phyloP scores from a whole-genome alignment of 2,113 vertebrate species.

The Sporophila hypoxantha region DNA sequence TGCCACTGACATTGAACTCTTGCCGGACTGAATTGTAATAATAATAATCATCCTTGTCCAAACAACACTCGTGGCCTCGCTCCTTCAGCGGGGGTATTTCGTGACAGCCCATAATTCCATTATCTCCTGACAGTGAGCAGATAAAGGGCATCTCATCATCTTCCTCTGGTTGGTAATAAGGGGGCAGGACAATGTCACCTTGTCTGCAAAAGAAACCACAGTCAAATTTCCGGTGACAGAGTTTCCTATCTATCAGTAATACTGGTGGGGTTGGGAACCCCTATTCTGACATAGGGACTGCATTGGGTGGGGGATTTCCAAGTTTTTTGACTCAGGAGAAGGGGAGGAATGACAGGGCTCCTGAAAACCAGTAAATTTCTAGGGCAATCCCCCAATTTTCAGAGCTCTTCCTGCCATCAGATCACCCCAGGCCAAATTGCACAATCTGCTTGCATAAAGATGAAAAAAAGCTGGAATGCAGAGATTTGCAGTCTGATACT shows the following conservation, averaged over 20 bases:
- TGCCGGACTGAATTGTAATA: conserved; percentile 81
- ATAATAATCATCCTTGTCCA: conserved; percentile 87
- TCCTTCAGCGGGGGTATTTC: conserved; percentile 89
- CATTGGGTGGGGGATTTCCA: neutral
- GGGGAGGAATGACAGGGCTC: neutral
- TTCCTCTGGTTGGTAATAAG: conserved; percentile 89
- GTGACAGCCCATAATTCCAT: conserved; percentile 93
- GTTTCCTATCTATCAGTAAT: neutral
- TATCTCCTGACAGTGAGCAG: conserved; percentile 92
- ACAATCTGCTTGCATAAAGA: neutral
- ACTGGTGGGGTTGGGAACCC: neutral
- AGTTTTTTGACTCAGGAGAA: neutral
- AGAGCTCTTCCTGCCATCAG: neutral
- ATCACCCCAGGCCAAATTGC: neutral
- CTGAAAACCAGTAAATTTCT: neutral
- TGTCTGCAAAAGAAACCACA: conserved; percentile 62
- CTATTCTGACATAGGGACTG: neutral
- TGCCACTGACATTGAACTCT: conserved; percentile 76
- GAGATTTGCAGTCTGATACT: neutral
- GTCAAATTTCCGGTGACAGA: neutral
- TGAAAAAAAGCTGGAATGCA: neutral
- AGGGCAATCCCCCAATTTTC: neutral
- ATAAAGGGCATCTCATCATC: conserved; percentile 96
- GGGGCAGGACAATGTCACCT: conserved; percentile 82
- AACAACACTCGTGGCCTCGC: conserved; percentile 83